Evolutionary conservation across 2,888 invertebrate species (phyloP).

Genomic region (Hemicrepidius hirtus): DNA sequence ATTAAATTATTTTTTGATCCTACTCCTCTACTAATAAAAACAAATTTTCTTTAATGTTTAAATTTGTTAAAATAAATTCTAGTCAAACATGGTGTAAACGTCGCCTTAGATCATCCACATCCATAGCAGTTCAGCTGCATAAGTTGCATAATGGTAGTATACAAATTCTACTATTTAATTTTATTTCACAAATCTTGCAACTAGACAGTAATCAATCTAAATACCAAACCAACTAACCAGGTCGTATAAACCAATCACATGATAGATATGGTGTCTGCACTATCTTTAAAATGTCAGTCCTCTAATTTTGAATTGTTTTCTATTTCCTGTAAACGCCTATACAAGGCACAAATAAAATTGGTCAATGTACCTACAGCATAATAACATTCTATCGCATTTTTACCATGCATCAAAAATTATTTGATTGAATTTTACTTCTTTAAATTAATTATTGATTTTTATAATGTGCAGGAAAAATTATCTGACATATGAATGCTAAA

Average conservation of each 20-base stretch:
- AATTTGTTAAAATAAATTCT: neutral
- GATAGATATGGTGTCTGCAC: constrained; percentile 49
- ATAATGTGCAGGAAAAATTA: too few relatives aligned
- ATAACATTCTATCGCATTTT: neutral
- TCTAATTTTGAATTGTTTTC: constrained; percentile 38
- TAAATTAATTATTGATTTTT: too few relatives aligned
- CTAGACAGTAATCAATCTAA: constrained; percentile 30
- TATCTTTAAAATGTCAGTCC: constrained; percentile 40
- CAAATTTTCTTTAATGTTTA: too few relatives aligned
- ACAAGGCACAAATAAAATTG: constrained; percentile 71
- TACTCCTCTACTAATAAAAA: too few relatives aligned
- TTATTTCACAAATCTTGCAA: neutral
- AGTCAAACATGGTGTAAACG: constrained; percentile 6
- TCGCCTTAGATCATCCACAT: constrained; percentile 4
- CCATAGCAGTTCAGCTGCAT: neutral
- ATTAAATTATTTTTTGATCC: too few relatives aligned
- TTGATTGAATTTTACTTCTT: neutral
- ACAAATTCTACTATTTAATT: constrained; percentile 4
- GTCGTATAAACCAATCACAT: constrained; percentile 54
- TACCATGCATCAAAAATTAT: neutral
- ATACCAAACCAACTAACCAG: constrained; percentile 27
- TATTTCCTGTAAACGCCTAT: constrained; percentile 66
- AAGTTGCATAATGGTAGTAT: constrained; percentile 21
- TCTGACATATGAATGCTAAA: too few relatives aligned
- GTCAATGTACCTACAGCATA: constrained; percentile 62